These are phyloP conservation scores for Pontoporia blainvillei DNA, from an alignment of 2,113 vertebrate genomes.

Conservation along the genomic window DNA sequence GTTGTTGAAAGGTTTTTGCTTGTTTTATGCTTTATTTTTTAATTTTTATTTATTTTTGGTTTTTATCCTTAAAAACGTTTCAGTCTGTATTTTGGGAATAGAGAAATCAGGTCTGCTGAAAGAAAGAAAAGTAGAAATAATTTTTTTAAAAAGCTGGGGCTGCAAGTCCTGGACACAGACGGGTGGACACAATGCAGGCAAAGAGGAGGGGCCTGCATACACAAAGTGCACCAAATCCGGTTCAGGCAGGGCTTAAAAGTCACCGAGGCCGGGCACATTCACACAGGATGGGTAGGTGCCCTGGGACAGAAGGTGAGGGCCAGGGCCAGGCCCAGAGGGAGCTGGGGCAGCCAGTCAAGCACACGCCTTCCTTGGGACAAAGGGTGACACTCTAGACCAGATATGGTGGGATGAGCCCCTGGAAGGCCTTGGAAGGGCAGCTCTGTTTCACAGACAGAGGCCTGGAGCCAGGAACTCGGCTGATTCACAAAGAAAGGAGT, in stretches of 20 bases:
- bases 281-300: background rate
- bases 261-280: background rate
- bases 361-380: background rate
- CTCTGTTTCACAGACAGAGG: slow-evolving; percentile 36
- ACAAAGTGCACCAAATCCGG: background rate
- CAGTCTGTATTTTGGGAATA: background rate
- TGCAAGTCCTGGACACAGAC: background rate
- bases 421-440: background rate
- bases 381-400: background rate
- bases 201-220: background rate
- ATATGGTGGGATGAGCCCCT: background rate
- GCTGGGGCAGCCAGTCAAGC: background rate
- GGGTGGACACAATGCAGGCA: background rate
- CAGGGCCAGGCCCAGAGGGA: background rate
- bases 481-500: slow-evolving; percentile 25
- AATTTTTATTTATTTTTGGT: background rate
- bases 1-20: background rate
- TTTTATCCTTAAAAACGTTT: background rate
- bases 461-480: slow-evolving; percentile 8
- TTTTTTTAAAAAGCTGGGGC: background rate
- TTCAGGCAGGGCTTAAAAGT: background rate
- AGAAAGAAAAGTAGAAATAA: background rate
- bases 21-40: background rate
- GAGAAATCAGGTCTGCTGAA: background rate
- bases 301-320: background rate